These are phyloP conservation scores for Scaptomyza parva DNA, from an alignment of 2,888 invertebrate species.

Conservation along the genomic window DNA sequence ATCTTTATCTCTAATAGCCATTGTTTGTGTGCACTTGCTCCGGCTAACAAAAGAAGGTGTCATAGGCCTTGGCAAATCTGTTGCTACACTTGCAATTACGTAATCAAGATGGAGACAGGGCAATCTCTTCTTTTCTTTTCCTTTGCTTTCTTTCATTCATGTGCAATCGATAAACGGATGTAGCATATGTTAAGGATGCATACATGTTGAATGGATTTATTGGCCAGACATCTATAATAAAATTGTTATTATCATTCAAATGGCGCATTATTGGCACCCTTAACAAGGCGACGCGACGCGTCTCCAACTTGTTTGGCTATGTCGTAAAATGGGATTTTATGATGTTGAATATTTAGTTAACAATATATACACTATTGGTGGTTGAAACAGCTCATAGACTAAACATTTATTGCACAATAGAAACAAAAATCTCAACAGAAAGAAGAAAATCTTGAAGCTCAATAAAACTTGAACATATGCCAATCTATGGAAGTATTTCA, in stretches of 20 bases:
- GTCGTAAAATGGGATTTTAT: conserved; percentile 63
- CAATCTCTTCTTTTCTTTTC: neutral
- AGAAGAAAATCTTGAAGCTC: conserved; percentile 36
- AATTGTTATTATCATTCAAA: conserved; percentile 72
- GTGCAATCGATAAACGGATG: conserved; percentile 60
- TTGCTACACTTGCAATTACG: conserved; percentile 72
- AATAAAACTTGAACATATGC: conserved; percentile 75
- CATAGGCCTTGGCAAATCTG: conserved; percentile 22
- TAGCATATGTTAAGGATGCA: conserved; percentile 20
- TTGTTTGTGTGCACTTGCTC: conserved; percentile 47
- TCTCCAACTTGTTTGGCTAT: conserved; percentile 53
- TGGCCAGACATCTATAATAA: conserved; percentile 64
- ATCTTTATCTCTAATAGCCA: conserved; percentile 16
- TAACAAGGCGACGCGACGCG: conserved; percentile 17
- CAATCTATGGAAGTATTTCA: conserved; percentile 18
- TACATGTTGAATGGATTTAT: conserved; percentile 53
- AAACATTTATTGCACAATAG: conserved; percentile 65
- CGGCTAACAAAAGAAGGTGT: conserved; percentile 46
- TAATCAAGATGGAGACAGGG: conserved; percentile 53
- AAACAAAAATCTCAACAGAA: conserved; percentile 49
- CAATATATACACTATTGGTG: conserved; percentile 31
- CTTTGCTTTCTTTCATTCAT: conserved; percentile 15
- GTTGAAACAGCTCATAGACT: conserved; percentile 52
- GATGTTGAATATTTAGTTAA: conserved; percentile 46
- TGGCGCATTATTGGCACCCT: conserved; percentile 59